phyloP scores from a whole-genome alignment of 1,140 invertebrate genomes.

The Anoplolepis gracilipes region DNA sequence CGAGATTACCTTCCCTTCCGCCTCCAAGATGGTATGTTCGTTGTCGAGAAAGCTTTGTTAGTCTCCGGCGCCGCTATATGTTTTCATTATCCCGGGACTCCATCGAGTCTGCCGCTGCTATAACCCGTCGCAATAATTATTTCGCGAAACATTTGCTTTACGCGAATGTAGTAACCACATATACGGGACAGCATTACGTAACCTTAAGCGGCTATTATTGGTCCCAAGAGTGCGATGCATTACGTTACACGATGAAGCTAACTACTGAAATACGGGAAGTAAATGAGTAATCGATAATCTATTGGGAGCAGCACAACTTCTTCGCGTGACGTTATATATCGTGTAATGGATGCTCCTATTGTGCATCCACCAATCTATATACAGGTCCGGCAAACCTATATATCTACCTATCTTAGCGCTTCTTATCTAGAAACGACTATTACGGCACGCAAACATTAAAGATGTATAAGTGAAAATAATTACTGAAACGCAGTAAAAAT shows the following conservation, averaged over 20 bases:
- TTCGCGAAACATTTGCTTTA: constrained; percentile 38
- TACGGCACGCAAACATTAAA: background rate
- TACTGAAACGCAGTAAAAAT: background rate
- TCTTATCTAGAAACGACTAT: constrained; percentile 20
- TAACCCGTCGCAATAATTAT: constrained; percentile 59
- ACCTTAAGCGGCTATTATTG: constrained; percentile 67
- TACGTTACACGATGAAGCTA: constrained; percentile 63
- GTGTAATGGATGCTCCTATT: constrained; percentile 5
- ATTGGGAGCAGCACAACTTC: constrained; percentile 66
- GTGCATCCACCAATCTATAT: background rate
- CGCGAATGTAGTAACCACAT: constrained; percentile 24
- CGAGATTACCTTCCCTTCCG: constrained; percentile 34
- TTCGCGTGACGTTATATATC: constrained; percentile 37
- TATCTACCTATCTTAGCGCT: background rate
- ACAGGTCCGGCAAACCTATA: background rate
- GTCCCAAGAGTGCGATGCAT: constrained; percentile 60
- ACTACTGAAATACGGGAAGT: constrained; percentile 55
- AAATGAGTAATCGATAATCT: constrained; percentile 74
- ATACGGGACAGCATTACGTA: constrained; percentile 38
- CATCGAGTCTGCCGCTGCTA: background rate
- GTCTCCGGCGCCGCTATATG: background rate
- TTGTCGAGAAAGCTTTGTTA: constrained; percentile 45
- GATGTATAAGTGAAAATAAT: background rate
- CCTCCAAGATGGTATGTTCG: background rate
- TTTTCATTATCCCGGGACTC: constrained; percentile 43